Conservation (phyloP, 2,888 invertebrate species). For the Ectemnius continuus region DNA sequence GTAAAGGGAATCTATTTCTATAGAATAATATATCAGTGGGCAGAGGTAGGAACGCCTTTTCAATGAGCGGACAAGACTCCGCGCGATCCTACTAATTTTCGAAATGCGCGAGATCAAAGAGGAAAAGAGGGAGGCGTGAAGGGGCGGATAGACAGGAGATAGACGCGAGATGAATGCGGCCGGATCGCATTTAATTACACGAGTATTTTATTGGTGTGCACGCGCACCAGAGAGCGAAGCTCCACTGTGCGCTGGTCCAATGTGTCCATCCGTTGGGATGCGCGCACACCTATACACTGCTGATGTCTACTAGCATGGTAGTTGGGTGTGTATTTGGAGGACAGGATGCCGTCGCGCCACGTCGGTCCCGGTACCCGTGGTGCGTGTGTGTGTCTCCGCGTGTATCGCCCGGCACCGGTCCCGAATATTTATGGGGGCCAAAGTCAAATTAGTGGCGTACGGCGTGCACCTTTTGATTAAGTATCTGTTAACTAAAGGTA, state of each 20-base stretch:
- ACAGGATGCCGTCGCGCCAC: conserved; percentile 46
- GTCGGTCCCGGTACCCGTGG: conserved; percentile 15
- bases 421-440: conserved; percentile 78
- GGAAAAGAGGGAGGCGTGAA: conserved; percentile 29
- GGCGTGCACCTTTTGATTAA: conserved; percentile 78
- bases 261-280: conserved; percentile 61
- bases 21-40: no score
- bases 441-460: conserved; percentile 79
- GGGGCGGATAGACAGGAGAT: conserved; percentile 45
- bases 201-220: conserved; percentile 74
- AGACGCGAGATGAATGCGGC: conserved; percentile 66
- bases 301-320: conserved; percentile 62
- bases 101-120: conserved; percentile 53
- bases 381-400: no score
- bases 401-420: conserved; percentile 49
- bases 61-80: background rate
- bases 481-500: conserved; percentile 79
- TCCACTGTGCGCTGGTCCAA: conserved; percentile 69
- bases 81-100: conserved; percentile 44
- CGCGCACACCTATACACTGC: conserved; percentile 43
- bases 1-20: no score
- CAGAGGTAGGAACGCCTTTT: no score
- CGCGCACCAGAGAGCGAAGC: conserved; percentile 49
- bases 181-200: conserved; percentile 76
- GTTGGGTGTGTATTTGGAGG: conserved; percentile 26